Base-by-base conservation (phyloP, 2,113 vertebrate genomes). In the Elephas maximus region DNA sequence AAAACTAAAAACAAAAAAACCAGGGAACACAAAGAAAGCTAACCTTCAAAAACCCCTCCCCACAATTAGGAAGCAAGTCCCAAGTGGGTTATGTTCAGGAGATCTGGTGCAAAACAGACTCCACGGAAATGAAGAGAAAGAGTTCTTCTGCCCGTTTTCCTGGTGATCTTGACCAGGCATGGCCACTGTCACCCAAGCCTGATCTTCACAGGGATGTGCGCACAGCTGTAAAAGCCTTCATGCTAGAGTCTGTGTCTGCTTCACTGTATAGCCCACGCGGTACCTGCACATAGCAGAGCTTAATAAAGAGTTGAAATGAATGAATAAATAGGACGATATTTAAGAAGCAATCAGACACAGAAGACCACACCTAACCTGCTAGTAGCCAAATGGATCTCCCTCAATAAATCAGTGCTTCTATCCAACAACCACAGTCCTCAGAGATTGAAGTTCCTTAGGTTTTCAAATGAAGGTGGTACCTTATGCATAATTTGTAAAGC, bases 401-500 rank as follows among this genome's bases (percentile, higher is more conserved):
- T 15, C 21, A 33, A 63, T 69, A 85, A 91, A 62, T 41, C 76
- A 86, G 37, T 71, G 44, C 12, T 48, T 30, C 90, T 48, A 65
- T 44, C 20, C 24, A 41, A 88, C 48, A 69, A 90, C 21, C 44
- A 62, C 76, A 95, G 20, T 62, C 94, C 88, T 8, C 24, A 17
- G 41, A 48, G 37, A 85, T 60, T 60, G 44, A 95, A 82, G 44
- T 90, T 74, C 77, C 51, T 63, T 33, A 20, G 0, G n/a, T 85
- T 78, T 92, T 69, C 69, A 88, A 74, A 28, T 85, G 53, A 92
- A 93, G 37, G 51, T 26, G 23, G 62, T 71, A 2, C 26, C 37
- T 63, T 63, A 62, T 44, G n/a, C 6, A 90, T 78, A 88, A 92
- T 82, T 93, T 65, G 60, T 88, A 69, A 80, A 91, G 41, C 71